phyloP scores from a whole-genome alignment of 2,888 invertebrate genomes.

The Scaptomyza cyrtandrae region DNA sequence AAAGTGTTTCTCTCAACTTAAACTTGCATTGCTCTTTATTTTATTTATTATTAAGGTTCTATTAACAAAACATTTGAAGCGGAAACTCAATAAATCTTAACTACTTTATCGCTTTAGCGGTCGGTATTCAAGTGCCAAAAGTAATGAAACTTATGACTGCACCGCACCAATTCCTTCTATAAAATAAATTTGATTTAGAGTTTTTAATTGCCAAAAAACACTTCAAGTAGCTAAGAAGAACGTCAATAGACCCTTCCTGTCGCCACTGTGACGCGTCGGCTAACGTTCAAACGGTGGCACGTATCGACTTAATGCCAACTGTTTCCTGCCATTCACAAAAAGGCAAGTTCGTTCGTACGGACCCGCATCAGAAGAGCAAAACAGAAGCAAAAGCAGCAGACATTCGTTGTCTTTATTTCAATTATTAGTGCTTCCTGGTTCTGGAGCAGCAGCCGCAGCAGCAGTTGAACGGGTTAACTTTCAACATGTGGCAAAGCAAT shows the following conservation, averaged over 20 bases:
- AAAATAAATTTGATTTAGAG: constrained; percentile 5
- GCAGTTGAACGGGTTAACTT: constrained; percentile 7
- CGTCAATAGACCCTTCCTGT: constrained; percentile 51
- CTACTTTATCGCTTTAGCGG: not conserved
- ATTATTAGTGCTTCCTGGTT: constrained; percentile 74
- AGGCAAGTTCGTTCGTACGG: not conserved
- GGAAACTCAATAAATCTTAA: no score
- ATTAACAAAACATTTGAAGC: no score
- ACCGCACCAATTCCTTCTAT: not conserved
- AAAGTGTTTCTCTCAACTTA: no score
- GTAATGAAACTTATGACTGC: not conserved
- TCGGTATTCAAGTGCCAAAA: no score
- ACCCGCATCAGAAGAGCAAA: not conserved
- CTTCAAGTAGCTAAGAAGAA: constrained; percentile 12
- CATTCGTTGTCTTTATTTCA: constrained; percentile 54
- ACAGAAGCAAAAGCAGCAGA: constrained; percentile 8
- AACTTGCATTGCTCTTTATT: no score
- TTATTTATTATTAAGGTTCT: no score
- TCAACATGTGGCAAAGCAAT: constrained; percentile 29
- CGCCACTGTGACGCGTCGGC: constrained; percentile 29
- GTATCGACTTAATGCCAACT: constrained; percentile 71
- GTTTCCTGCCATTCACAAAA: constrained; percentile 60
- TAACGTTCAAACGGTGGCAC: constrained; percentile 40
- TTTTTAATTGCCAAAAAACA: constrained; percentile 11
- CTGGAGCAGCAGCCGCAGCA: not conserved